phyloP scores from a whole-genome alignment of 2,113 vertebrate species.

The Ramphastos sulfuratus region DNA sequence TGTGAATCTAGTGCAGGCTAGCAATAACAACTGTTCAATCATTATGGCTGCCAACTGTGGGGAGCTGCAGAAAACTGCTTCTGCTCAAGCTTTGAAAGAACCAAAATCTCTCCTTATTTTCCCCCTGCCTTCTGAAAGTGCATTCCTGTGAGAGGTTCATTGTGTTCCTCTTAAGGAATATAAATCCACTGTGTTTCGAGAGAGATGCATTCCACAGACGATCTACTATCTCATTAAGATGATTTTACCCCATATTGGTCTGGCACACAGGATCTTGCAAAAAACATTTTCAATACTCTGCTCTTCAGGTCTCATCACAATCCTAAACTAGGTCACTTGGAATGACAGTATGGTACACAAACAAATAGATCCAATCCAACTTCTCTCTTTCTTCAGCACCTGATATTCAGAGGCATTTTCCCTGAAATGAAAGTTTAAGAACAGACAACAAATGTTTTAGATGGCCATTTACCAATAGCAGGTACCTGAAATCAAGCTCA shows the following conservation, averaged over 20 bases:
- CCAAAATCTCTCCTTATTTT: neutral
- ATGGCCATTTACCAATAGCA: neutral
- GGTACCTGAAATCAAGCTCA: neutral
- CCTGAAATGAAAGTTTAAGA: neutral
- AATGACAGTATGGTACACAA: neutral
- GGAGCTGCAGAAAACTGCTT: neutral
- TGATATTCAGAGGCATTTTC: neutral
- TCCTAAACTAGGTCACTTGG: constrained; percentile 52
- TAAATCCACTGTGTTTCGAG: neutral
- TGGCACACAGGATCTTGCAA: neutral
- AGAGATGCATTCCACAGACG: neutral
- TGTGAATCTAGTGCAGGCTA: neutral
- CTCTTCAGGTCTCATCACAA: constrained; percentile 49
- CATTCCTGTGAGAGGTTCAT: neutral
- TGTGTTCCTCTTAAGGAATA: neutral
- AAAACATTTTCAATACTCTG: constrained; percentile 30
- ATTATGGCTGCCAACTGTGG: neutral
- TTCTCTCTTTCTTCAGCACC: neutral
- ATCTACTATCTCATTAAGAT: constrained; percentile 37
- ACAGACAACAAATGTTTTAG: neutral
- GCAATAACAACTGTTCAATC: neutral
- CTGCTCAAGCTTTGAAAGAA: neutral
- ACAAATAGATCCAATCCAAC: neutral
- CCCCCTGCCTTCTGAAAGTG: neutral
- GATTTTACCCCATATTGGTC: constrained; percentile 18